Conservation (phyloP, 2,113 vertebrate genomes). For the Panthera tigris region DNA sequence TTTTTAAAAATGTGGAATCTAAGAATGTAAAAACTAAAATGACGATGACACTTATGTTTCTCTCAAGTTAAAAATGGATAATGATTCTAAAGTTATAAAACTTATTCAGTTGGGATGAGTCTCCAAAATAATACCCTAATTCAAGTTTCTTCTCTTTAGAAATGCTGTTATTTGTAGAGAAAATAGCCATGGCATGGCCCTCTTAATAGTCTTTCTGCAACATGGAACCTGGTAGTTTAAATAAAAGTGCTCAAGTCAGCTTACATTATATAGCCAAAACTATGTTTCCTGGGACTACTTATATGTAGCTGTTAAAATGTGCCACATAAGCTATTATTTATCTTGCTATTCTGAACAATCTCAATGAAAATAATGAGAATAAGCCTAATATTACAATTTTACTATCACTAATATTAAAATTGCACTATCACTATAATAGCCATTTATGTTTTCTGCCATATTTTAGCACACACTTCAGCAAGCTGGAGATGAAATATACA, state of each 20-base stretch:
- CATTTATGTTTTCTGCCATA: constrained; percentile 1
- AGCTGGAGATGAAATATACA: background rate
- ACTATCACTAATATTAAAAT: background rate
- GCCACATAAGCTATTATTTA: background rate
- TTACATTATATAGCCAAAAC: background rate
- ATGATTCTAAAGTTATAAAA: background rate
- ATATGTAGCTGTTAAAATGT: constrained; percentile 9
- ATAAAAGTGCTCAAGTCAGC: background rate
- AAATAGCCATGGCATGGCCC: background rate
- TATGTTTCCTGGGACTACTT: background rate
- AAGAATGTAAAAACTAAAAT: constrained; percentile 29
- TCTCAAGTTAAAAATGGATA: background rate
- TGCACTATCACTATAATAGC: background rate
- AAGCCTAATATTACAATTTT: background rate
- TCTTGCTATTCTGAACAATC: background rate
- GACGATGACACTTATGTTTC: background rate
- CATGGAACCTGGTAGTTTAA: background rate
- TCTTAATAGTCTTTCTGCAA: background rate
- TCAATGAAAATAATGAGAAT: background rate
- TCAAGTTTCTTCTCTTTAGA: background rate
- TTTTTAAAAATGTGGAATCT: background rate
- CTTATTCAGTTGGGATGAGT: background rate
- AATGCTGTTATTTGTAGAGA: background rate
- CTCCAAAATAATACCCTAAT: background rate
- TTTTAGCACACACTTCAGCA: background rate